Conservation (phyloP, 1,140 invertebrate genomes). For the Nasonia giraulti region DNA sequence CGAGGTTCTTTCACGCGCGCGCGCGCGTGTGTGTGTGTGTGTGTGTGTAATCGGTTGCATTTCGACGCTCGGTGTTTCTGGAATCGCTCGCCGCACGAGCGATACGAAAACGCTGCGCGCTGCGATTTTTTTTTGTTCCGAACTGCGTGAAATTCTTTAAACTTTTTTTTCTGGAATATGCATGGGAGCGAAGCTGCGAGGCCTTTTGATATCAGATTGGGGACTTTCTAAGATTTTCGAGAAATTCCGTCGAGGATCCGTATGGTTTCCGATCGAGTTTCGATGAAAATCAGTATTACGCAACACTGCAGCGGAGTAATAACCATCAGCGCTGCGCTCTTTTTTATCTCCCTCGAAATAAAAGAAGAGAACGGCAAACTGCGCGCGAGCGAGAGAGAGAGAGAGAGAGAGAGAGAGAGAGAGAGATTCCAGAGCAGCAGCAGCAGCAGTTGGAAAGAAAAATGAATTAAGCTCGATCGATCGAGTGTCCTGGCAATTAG, state of each 20-base stretch:
- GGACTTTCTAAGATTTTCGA: too few relatives aligned
- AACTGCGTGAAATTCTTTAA: conserved; percentile 18
- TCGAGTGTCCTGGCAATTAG: conserved; percentile 48
- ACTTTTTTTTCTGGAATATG: neutral
- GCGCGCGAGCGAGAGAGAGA: neutral
- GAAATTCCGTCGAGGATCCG: too few relatives aligned
- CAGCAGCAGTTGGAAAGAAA: conserved; percentile 16
- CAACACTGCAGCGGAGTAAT: too few relatives aligned
- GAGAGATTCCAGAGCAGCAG: neutral
- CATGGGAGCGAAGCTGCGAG: too few relatives aligned
- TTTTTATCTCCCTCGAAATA: neutral
- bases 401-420: conserved; percentile 9
- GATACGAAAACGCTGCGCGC: neutral
- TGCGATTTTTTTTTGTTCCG: neutral
- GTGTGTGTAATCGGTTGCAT: conserved; percentile 16
- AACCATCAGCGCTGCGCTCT: too few relatives aligned
- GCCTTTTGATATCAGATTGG: too few relatives aligned
- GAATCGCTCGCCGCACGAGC: neutral
- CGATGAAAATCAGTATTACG: too few relatives aligned
- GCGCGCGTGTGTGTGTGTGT: neutral
- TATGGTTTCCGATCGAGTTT: too few relatives aligned
- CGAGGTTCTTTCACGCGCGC: neutral
- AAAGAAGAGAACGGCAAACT: neutral
- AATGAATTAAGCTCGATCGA: conserved; percentile 51
- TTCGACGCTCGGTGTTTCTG: conserved; percentile 34